phyloP scores from a whole-genome alignment of 2,797 vertebrate species.

The Argyrosomus regius region DNA sequence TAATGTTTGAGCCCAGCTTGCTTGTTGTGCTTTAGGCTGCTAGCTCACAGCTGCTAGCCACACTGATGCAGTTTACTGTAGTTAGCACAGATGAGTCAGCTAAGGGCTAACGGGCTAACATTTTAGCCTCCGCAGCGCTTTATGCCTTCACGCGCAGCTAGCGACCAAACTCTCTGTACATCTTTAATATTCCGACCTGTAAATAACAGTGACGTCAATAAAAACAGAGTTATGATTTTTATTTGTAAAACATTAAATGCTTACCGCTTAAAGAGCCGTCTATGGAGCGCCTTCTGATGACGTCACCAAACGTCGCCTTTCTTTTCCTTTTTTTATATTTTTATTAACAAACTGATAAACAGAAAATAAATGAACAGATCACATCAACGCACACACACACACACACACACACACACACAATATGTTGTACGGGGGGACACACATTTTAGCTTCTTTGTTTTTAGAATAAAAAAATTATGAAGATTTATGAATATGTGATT shows the following conservation, averaged over 20 bases:
- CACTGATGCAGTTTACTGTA: not conserved
- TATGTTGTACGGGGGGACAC: too few species aligned
- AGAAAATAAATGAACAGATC: too few species aligned
- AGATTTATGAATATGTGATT: too few species aligned
- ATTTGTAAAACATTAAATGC: not conserved
- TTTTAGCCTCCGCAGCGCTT: fast-evolving
- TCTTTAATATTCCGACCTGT: too few species aligned
- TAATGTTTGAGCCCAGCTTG: not conserved
- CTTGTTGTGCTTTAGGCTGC: not conserved
- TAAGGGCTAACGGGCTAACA: not conserved
- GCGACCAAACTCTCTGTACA: fast-evolving
- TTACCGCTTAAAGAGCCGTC: constrained; percentile 20
- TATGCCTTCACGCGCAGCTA: fast-evolving
- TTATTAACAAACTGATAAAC: not conserved
- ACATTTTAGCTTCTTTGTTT: too few species aligned
- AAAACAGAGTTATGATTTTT: fast-evolving
- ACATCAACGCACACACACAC: not conserved
- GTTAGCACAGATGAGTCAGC: not conserved
- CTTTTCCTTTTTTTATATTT: too few species aligned
- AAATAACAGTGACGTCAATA: fast-evolving
- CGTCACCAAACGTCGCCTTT: not conserved
- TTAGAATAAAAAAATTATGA: too few species aligned
- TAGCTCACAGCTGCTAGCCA: too few species aligned
- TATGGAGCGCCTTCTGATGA: constrained; percentile 10
- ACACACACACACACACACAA: too few species aligned